Conservation (phyloP, 2,113 vertebrate genomes). For the Laticauda colubrina region DNA sequence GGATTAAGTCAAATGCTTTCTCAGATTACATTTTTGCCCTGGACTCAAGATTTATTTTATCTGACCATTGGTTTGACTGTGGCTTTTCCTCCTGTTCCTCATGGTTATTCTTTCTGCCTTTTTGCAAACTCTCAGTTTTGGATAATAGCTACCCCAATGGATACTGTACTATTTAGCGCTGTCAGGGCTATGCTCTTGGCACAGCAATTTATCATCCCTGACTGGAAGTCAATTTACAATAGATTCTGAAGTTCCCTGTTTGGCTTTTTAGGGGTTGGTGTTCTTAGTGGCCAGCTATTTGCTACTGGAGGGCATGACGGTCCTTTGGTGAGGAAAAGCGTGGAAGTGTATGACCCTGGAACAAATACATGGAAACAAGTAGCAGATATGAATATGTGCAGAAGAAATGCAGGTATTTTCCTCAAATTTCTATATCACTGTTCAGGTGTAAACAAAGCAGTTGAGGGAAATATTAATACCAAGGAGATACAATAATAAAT, state of each 20-base stretch:
- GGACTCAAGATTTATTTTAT: neutral
- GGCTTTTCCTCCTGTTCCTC: neutral
- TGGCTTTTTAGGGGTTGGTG: slow-evolving; percentile 83
- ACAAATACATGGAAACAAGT: slow-evolving; percentile 90
- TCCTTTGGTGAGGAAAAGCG: slow-evolving; percentile 94
- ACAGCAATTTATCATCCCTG: neutral
- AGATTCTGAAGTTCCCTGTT: slow-evolving; percentile 7
- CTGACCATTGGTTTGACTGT: neutral
- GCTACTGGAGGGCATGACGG: slow-evolving; percentile 93
- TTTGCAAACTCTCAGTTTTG: neutral
- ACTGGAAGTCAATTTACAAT: neutral
- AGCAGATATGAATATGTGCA: slow-evolving; percentile 97
- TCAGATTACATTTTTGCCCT: neutral
- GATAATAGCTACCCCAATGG: neutral
- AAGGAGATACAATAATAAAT: neutral
- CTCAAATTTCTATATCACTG: neutral
- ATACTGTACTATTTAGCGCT: neutral
- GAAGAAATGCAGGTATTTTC: slow-evolving; percentile 87
- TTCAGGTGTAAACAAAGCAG: neutral
- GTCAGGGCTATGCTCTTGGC: neutral
- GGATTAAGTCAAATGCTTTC: neutral
- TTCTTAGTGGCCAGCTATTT: slow-evolving; percentile 86
- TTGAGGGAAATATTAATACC: neutral
- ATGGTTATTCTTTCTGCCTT: neutral
- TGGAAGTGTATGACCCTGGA: slow-evolving; percentile 88